Conservation (phyloP, 2,113 vertebrate genomes). For the Burhinus bistriatus region DNA sequence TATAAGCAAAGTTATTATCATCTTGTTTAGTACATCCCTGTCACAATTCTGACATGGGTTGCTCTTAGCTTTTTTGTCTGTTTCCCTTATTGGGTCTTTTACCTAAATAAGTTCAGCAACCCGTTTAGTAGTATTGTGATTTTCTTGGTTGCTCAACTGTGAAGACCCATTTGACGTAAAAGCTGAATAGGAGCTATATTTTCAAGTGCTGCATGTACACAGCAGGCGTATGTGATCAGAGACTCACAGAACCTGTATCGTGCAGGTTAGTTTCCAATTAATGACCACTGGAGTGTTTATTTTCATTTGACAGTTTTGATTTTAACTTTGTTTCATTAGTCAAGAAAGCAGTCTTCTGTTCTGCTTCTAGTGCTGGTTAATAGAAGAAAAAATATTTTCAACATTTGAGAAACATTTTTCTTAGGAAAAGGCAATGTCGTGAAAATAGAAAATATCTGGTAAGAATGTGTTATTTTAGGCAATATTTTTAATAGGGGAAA, state of each 20-base stretch:
- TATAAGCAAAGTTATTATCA: background rate
- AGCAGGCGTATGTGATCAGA: background rate
- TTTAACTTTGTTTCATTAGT: background rate
- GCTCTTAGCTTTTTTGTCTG: background rate
- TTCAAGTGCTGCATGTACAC: background rate
- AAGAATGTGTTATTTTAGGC: background rate
- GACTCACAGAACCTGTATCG: background rate
- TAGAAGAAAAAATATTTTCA: background rate
- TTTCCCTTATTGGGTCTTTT: background rate
- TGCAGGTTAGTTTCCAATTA: background rate
- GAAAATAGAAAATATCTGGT: background rate
- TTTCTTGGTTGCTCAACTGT: background rate
- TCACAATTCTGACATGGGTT: fast-evolving
- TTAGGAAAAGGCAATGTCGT: background rate
- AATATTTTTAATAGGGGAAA: background rate
- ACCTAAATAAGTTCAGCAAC: background rate
- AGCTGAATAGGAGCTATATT: background rate
- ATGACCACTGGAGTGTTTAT: background rate
- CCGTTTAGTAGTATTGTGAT: background rate
- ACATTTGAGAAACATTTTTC: background rate
- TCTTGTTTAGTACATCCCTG: background rate
- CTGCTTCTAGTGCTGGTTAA: background rate
- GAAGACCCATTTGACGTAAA: background rate
- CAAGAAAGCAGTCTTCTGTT: background rate
- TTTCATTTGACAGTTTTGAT: background rate